A percentile compares a stretch with the other conserved stretches of the same genome.
phyloP scores from a whole-genome alignment of 1,140 invertebrate species.

The Mizuhopecten yessoensis region DNA sequence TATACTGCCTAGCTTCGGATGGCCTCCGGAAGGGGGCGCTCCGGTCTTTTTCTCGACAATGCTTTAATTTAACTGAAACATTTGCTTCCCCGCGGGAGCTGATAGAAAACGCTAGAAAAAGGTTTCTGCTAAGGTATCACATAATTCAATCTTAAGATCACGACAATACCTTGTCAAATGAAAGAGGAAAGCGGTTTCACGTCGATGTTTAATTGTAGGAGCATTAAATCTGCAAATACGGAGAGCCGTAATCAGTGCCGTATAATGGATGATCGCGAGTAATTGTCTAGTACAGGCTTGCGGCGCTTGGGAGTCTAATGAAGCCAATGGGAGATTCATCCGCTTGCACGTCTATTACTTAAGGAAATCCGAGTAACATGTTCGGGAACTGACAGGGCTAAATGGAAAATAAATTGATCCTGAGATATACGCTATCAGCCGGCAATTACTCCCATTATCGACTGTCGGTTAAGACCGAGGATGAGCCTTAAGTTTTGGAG shows the following conservation, averaged over 20 bases:
- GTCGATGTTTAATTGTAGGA: conserved; percentile 59
- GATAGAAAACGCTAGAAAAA: conserved; percentile 59
- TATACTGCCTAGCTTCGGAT: conserved; percentile 31
- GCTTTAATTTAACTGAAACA: conserved; percentile 43
- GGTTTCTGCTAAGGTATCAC: conserved; percentile 55
- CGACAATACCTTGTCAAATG: conserved; percentile 62
- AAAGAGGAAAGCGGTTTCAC: conserved; percentile 54
- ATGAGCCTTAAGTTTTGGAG: conserved; percentile 29
- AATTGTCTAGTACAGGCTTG: conserved; percentile 52
- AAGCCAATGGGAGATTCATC: conserved; percentile 54
- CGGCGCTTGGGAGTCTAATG: conserved; percentile 53
- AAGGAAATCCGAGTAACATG: conserved; percentile 46
- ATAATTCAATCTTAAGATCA: conserved; percentile 63
- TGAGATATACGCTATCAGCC: conserved; percentile 46
- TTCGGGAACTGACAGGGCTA: conserved; percentile 42
- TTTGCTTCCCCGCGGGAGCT: conserved; percentile 56
- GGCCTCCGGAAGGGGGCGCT: conserved; percentile 34
- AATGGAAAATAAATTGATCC: conserved; percentile 51
- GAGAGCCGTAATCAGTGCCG: conserved; percentile 53
- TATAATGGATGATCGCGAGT: conserved; percentile 57
- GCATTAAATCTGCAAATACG: conserved; percentile 62
- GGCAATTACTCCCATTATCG: conserved; percentile 44
- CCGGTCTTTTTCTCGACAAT: conserved; percentile 37
- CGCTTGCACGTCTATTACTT: conserved; percentile 44
- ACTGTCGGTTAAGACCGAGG: conserved; percentile 41